Conservation (phyloP, 2,797 vertebrate genomes). For the Anniella stebbinsi region DNA sequence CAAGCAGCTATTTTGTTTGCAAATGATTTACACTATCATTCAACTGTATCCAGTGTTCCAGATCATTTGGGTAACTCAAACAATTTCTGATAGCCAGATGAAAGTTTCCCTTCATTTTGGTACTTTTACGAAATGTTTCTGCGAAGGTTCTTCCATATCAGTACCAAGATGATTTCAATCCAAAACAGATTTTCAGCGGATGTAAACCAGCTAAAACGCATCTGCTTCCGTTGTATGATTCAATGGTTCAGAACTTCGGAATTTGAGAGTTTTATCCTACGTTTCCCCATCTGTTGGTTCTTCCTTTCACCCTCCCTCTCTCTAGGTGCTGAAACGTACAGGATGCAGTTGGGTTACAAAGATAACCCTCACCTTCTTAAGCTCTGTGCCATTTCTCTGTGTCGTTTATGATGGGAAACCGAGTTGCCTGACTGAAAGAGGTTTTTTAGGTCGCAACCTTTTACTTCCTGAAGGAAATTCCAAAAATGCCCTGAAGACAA, state of each 20-base stretch:
- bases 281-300: conserved; percentile 33
- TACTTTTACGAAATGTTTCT: neutral
- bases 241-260: rapidly evolving
- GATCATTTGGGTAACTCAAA: neutral
- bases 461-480: conserved; percentile 85
- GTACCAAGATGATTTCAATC: neutral
- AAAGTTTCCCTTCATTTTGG: neutral
- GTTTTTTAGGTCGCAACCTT: conserved; percentile 77
- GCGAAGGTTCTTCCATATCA: neutral
- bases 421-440: conserved; percentile 71
- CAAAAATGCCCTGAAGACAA: conserved; percentile 83
- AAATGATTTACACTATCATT: neutral
- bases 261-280: neutral
- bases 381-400: conserved; percentile 71
- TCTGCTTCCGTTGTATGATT: neutral
- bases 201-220: rapidly evolving
- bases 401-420: conserved; percentile 80
- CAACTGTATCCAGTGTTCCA: neutral
- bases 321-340: conserved; percentile 62
- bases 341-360: conserved; percentile 81
- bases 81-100: neutral
- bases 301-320: neutral
- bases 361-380: conserved; percentile 80
- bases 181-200: neutral
- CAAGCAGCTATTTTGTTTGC: too few species aligned